phyloP scores from a whole-genome alignment of 2,797 vertebrate genomes.

The Trachurus trachurus region DNA sequence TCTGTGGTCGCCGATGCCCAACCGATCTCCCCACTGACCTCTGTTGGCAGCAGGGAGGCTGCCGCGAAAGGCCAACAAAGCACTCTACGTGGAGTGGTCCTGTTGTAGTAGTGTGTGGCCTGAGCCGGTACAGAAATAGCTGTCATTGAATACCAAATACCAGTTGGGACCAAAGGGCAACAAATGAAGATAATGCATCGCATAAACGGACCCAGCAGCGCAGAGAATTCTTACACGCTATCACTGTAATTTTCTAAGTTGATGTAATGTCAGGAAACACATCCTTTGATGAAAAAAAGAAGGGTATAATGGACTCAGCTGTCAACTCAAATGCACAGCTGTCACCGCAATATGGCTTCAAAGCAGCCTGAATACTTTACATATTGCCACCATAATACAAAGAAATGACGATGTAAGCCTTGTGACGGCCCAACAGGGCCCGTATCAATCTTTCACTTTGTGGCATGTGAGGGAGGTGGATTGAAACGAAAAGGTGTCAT shows the following conservation, averaged over 20 bases:
- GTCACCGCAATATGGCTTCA: slow-evolving; percentile 62
- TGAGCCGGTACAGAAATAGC: slow-evolving; percentile 38
- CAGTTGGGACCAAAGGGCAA: slow-evolving; percentile 16
- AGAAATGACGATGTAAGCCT: slow-evolving; percentile 45
- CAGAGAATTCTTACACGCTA: slow-evolving; percentile 22
- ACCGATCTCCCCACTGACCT: slow-evolving; percentile 68
- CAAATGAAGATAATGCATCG: slow-evolving; percentile 34
- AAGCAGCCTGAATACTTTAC: slow-evolving; percentile 53
- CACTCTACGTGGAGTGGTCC: slow-evolving; percentile 27
- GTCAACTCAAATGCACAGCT: slow-evolving; percentile 64
- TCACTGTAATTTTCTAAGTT: slow-evolving; percentile 51
- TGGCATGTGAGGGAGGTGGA: slow-evolving; percentile 11
- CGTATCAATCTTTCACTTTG: not conserved
- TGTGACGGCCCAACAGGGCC: slow-evolving; percentile 22
- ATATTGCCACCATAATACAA: slow-evolving; percentile 52
- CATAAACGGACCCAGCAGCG: slow-evolving; percentile 21
- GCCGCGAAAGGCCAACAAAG: slow-evolving; percentile 50
- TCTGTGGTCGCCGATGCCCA: slow-evolving; percentile 70
- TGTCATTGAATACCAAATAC: slow-evolving; percentile 32
- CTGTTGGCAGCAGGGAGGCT: slow-evolving; percentile 53
- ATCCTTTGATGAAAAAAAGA: slow-evolving; percentile 57
- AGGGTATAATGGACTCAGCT: slow-evolving; percentile 59
- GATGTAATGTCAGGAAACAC: slow-evolving; percentile 63
- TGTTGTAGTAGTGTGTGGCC: slow-evolving; percentile 47
- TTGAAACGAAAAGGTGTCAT: not conserved